A percentile compares a stretch with the other conserved stretches of the same genome.
Evolutionary conservation across 2,113 vertebrate genomes (phyloP).

Genomic region (Diphyllodes magnificus): DNA sequence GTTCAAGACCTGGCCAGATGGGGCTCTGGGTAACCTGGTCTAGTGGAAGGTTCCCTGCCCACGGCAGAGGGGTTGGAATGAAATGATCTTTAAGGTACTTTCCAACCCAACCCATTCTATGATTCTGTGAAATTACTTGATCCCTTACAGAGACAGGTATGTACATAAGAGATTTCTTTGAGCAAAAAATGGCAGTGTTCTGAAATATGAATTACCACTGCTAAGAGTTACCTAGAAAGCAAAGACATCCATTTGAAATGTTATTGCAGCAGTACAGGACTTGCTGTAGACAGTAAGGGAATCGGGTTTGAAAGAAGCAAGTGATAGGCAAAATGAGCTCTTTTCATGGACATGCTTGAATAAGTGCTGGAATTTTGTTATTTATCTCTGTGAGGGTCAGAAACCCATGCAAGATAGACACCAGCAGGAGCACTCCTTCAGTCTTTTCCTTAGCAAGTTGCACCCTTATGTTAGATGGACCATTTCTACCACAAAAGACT

Average conservation of each 20-base stretch:
- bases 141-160: neutral
- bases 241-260: accelerated
- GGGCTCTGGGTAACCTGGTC: neutral
- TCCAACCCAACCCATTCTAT: neutral
- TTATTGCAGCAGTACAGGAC: neutral
- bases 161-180: neutral
- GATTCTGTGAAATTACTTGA: neutral
- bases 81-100: neutral
- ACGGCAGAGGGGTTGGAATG: neutral
- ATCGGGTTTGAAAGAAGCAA: neutral
- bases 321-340: accelerated
- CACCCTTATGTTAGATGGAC: neutral
- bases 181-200: neutral
- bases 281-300: neutral
- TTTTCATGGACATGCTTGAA: neutral
- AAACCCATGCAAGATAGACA: neutral
- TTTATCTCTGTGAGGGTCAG: neutral
- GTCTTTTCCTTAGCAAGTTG: neutral
- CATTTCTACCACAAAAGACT: neutral
- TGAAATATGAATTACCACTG: neutral
- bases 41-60: neutral
- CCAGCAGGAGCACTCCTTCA: neutral
- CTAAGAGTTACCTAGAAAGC: neutral
- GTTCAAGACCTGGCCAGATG: too few relatives aligned
- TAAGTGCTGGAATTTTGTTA: neutral